Base-by-base conservation (phyloP, 2,888 invertebrate genomes). In the Pterostichus madidus region DNA sequence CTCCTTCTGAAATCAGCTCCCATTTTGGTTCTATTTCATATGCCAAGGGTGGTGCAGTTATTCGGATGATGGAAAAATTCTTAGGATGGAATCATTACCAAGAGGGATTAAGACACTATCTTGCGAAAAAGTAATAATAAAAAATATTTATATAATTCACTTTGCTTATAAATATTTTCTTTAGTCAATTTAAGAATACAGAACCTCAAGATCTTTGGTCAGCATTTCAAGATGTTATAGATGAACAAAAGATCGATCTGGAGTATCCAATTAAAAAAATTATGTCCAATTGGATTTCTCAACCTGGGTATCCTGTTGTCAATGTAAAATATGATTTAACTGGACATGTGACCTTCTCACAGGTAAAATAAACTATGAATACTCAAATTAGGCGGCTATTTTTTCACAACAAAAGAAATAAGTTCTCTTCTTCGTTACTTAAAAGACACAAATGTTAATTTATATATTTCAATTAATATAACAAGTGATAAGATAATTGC, bases 11-110 rank as follows among this genome's bases (percentile, higher is more conserved):
- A 84, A 92, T 95, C 5, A 89, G 91, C 5, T 89, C 89, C 0
- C 93, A 94, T 91, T 96, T 96, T 86, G 93, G 93, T 49, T 91
- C 90, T 0, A 92, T 95, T 83, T 92, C 93, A 0, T 96, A 96
- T 86, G 92, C 92, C 85, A 96, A 96, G 87, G 87, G 86, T 59
- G 86, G 80, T 24, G 85, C 86, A 80, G 84, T 87, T 56, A 49
- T 95, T 78, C 92, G 95, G 84, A 95, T 95, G 95, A 90, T 95
- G 75, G 92, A 93, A 85, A 93, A 94, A 87, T 89, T 92, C 0
- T 89, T 95, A 59, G 93, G 93, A 1, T 87, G 87, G 0, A 87
- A 88, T 0, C 88, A 91, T 0, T 94, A 94, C 87, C 88, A 90
- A 85, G 85, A 86, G 39, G 93, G 94, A 0, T 87, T 95, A 56